These are phyloP conservation scores for Synergus umbraculus DNA, from an alignment of 2,888 invertebrate genomes.

Conservation along the genomic window DNA sequence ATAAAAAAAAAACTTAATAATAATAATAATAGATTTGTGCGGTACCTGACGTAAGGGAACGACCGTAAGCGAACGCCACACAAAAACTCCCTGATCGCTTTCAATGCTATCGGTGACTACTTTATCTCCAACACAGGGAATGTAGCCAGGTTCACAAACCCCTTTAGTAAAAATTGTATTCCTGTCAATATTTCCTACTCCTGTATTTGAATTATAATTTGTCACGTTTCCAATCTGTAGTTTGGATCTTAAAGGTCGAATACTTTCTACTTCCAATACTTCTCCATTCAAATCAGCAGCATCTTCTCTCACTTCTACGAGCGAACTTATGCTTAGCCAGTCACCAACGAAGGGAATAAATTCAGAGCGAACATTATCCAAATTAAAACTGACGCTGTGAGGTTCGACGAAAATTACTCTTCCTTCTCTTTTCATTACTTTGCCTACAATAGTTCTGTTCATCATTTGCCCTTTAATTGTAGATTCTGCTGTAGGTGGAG, in stretches of 20 bases:
- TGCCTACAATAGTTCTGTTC: slow-evolving; percentile 73
- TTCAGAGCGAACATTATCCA: slow-evolving; percentile 82
- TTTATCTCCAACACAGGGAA: slow-evolving; percentile 81
- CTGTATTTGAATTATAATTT: slow-evolving; percentile 70
- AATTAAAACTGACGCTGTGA: slow-evolving; percentile 80
- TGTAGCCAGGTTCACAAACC: slow-evolving; percentile 79
- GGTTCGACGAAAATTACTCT: slow-evolving; percentile 78
- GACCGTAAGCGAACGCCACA: slow-evolving; percentile 82
- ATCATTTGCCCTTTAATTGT: slow-evolving; percentile 52
- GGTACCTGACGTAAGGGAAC: slow-evolving; percentile 66
- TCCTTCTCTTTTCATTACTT: slow-evolving; percentile 75
- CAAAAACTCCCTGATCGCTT: slow-evolving; percentile 82
- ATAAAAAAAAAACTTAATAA: slow-evolving; percentile 34
- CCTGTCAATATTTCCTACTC: slow-evolving; percentile 80
- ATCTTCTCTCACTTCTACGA: slow-evolving; percentile 81
- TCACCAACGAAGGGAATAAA: slow-evolving; percentile 86
- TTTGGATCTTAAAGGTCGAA: slow-evolving; percentile 82
- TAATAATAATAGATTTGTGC: not conserved
- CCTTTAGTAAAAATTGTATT: slow-evolving; percentile 81
- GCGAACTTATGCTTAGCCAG: slow-evolving; percentile 82
- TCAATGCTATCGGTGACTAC: slow-evolving; percentile 85
- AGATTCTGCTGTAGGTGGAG: not conserved
- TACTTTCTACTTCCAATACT: slow-evolving; percentile 82
- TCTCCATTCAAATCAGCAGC: slow-evolving; percentile 79
- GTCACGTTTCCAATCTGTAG: slow-evolving; percentile 79